phyloP scores from a whole-genome alignment of 2,797 vertebrate genomes.

The Clarias laeviceps region DNA sequence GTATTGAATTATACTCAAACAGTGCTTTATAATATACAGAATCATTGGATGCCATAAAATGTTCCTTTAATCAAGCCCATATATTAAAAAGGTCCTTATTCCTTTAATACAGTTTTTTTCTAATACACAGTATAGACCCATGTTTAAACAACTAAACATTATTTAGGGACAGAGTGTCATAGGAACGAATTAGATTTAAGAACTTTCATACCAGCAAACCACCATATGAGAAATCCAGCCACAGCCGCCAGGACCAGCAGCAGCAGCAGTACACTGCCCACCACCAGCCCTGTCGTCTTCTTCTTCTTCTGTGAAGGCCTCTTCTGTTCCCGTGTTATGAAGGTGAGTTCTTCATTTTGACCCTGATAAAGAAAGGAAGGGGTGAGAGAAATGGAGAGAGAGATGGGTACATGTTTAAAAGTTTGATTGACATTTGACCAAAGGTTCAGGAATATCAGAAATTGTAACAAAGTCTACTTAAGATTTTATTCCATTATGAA shows the following conservation, averaged over 20 bases:
- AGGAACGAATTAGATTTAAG: not conserved
- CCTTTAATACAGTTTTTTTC: no score
- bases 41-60: no score
- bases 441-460: not conserved
- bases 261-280: constrained; percentile 62
- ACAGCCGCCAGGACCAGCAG: constrained; percentile 66
- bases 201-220: constrained; percentile 71
- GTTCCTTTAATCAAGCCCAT: no score
- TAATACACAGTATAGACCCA: not conserved
- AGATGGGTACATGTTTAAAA: not conserved
- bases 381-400: not conserved
- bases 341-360: constrained; percentile 65
- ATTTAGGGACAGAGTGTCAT: not conserved
- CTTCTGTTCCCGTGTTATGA: constrained; percentile 67
- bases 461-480: not conserved
- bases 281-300: constrained; percentile 49
- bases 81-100: no score
- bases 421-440: not conserved
- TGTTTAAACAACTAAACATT: not conserved
- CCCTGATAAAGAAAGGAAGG: constrained; percentile 47
- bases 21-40: no score
- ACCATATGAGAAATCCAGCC: constrained; percentile 72
- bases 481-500: not conserved
- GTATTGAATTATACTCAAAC: no score
- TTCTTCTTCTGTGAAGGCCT: constrained; percentile 39